Evolutionary conservation across 2,113 vertebrate genomes (phyloP).

Genomic region (Passer montanus): DNA sequence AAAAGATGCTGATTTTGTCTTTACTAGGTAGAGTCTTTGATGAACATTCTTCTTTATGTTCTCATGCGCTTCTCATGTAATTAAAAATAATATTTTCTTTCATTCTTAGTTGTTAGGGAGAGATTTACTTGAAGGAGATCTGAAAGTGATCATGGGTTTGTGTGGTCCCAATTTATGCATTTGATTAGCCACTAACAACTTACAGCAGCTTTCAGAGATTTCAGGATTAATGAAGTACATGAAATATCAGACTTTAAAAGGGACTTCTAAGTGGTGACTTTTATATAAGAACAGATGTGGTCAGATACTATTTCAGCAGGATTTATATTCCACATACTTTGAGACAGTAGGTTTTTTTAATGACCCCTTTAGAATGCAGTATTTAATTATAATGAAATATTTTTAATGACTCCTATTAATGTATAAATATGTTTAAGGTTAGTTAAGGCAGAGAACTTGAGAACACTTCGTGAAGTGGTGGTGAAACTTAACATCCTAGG

Average conservation of each 20-base stretch:
- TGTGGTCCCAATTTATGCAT: background rate
- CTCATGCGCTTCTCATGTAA: background rate
- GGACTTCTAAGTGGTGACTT: background rate
- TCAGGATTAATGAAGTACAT: background rate
- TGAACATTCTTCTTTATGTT: background rate
- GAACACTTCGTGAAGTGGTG: background rate
- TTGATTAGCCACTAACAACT: background rate
- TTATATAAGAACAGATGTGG: background rate
- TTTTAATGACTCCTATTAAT: background rate
- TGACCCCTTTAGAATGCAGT: background rate
- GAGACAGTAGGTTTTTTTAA: background rate
- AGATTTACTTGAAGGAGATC: background rate
- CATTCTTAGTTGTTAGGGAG: background rate
- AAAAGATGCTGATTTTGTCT: background rate
- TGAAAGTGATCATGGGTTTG: background rate
- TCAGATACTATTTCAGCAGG: background rate
- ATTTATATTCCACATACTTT: background rate
- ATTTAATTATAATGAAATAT: background rate
- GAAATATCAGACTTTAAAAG: background rate
- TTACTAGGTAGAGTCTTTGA: background rate
- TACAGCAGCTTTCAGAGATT: background rate
- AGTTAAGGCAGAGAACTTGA: background rate
- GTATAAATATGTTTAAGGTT: background rate
- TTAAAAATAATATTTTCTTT: background rate
- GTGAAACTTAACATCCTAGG: background rate